Evolutionary conservation across 2,113 vertebrate genomes (phyloP).

Genomic region (Onychorhynchus coronatus): DNA sequence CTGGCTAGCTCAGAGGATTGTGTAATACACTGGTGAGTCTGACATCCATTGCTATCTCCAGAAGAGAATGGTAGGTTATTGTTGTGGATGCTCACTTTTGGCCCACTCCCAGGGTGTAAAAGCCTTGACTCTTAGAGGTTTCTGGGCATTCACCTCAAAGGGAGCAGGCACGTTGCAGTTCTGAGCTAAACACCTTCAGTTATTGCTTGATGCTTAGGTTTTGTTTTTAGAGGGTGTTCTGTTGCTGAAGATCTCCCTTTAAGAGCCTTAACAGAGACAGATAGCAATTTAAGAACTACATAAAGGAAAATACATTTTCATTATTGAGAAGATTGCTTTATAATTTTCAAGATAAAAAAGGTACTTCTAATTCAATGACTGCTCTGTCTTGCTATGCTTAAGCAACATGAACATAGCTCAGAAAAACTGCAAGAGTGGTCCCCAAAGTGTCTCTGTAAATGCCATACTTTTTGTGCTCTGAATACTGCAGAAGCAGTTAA

Average conservation of each 20-base stretch:
- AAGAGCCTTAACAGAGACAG: neutral
- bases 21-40: neutral
- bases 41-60: neutral
- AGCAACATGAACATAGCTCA: neutral
- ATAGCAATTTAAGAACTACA: neutral
- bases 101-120: neutral
- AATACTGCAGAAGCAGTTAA: neutral
- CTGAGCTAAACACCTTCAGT: neutral
- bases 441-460: neutral
- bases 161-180: neutral
- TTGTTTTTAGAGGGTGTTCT: neutral
- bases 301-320: neutral
- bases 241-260: neutral
- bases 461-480: neutral
- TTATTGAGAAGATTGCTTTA: neutral
- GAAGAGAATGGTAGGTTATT: neutral
- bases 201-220: neutral
- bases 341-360: neutral
- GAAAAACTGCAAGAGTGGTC: neutral
- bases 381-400: neutral
- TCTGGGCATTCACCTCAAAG: neutral
- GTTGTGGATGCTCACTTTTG: neutral
- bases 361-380: neutral
- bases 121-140: neutral
- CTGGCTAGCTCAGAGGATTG: neutral